Evolutionary conservation across 1,140 invertebrate species (phyloP).

Genomic region (Contarinia nasturtii): DNA sequence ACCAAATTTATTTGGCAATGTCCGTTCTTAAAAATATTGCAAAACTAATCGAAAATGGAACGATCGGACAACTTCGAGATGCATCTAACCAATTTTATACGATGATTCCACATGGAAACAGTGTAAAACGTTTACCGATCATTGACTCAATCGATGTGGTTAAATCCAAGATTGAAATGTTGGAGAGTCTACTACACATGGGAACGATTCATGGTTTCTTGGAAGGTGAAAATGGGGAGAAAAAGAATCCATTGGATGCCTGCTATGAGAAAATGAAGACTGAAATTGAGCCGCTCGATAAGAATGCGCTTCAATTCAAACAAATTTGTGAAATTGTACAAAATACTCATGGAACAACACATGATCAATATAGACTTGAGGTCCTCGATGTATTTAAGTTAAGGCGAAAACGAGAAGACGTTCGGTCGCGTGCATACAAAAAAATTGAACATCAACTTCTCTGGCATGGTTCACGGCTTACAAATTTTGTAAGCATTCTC

Average conservation of each 20-base stretch:
- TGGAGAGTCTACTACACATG: conserved; percentile 82
- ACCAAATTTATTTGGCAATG: conserved; percentile 78
- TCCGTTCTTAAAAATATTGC: conserved; percentile 61
- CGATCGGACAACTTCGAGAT: conserved; percentile 47
- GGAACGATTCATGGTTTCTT: conserved; percentile 86
- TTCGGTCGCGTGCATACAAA: neutral
- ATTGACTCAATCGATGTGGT: conserved; percentile 59
- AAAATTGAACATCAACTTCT: neutral
- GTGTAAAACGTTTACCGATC: conserved; percentile 60
- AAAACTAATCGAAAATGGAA: conserved; percentile 31
- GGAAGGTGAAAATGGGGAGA: conserved; percentile 31
- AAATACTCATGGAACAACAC: conserved; percentile 79
- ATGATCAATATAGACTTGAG: conserved; percentile 39
- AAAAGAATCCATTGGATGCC: conserved; percentile 53
- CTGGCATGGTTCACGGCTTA: neutral
- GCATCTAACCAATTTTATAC: conserved; percentile 85
- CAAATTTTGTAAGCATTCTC: neutral
- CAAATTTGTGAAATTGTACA: conserved; percentile 56
- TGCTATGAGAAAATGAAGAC: conserved; percentile 84
- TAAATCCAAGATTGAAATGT: conserved; percentile 73
- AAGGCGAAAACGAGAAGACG: neutral
- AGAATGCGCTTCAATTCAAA: conserved; percentile 49
- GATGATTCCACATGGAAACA: conserved; percentile 87
- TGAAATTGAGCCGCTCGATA: conserved; percentile 53
- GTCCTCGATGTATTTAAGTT: neutral